Percentiles rank a stretch among this genome's conserved stretches.
phyloP scores from a whole-genome alignment of 2,113 vertebrate genomes.

The Megalops atlanticus region DNA sequence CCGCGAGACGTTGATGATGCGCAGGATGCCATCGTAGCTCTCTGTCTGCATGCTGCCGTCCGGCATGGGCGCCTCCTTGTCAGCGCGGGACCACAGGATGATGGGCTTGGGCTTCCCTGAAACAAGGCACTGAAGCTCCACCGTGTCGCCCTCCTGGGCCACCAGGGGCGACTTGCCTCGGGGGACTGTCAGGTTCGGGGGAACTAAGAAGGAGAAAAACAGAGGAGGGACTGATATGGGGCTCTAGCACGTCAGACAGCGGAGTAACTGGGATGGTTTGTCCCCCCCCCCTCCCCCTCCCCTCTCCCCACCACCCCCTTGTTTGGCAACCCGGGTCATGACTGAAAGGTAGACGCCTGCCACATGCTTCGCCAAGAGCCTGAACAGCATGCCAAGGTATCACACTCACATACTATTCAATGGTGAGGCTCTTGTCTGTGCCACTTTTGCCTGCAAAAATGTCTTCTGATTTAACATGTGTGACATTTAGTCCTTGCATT shows the following conservation, averaged over 20 bases:
- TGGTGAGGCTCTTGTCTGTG: no score
- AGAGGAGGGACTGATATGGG: slow-evolving; percentile 78
- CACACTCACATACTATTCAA: no score
- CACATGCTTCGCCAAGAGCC: no score
- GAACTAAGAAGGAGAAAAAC: slow-evolving; percentile 87
- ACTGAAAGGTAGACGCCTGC: no score
- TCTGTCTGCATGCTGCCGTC: slow-evolving; percentile 92
- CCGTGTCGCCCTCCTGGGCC: slow-evolving; percentile 90
- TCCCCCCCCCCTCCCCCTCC: slow-evolving; percentile 1
- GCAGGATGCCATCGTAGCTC: slow-evolving; percentile 91
- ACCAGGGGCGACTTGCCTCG: slow-evolving; percentile 96
- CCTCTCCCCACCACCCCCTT: no score
- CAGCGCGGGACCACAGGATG: slow-evolving; percentile 93
- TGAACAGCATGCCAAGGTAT: no score
- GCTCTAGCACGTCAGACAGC: slow-evolving; percentile 72
- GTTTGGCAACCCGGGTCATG: background rate
- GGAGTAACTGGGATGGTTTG: slow-evolving; percentile 52
- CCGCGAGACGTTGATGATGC: slow-evolving; percentile 90
- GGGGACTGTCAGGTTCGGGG: slow-evolving; percentile 95
- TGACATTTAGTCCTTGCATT: background rate
- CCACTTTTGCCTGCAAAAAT: background rate
- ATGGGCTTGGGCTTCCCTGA: slow-evolving; percentile 99
- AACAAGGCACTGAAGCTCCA: slow-evolving; percentile 97
- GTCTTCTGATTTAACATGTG: background rate
- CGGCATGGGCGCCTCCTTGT: slow-evolving; percentile 92